Conservation (phyloP, 2,888 invertebrate genomes). For the Polymixis flavicincta region DNA sequence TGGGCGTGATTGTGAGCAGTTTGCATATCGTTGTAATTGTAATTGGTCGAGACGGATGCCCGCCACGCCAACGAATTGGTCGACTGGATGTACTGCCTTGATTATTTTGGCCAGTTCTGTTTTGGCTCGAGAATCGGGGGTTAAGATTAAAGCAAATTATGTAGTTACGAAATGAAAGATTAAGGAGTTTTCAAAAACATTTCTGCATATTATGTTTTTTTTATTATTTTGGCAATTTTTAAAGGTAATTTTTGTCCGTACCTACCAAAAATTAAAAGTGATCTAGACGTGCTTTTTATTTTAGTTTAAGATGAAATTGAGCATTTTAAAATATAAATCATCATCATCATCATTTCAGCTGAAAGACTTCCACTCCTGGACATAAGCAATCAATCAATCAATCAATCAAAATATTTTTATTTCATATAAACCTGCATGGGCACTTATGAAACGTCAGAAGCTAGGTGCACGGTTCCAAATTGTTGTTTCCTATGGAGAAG, state of each 20-base stretch:
- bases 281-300: neutral
- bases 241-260: neutral
- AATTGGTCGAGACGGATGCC: slow-evolving; percentile 75
- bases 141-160: neutral
- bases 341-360: no score
- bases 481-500: no score
- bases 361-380: no score
- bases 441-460: no score
- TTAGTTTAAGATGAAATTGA: neutral
- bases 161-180: neutral
- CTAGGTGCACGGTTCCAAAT: no score
- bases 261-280: neutral
- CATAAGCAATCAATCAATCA: no score
- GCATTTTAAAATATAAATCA: no score
- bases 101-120: neutral
- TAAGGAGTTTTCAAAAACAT: neutral
- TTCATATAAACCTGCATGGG: no score
- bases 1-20: slow-evolving; percentile 76
- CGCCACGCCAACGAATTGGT: slow-evolving; percentile 32
- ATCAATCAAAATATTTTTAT: no score
- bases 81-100: neutral
- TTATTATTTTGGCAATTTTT: neutral
- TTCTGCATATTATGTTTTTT: no score
- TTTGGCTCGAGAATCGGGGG: neutral
- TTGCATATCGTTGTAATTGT: slow-evolving; percentile 77